A percentile compares a stretch with the other conserved stretches of the same genome.
phyloP scores from a whole-genome alignment of 1,140 invertebrate genomes.

The Diachasmimorpha longicaudata region DNA sequence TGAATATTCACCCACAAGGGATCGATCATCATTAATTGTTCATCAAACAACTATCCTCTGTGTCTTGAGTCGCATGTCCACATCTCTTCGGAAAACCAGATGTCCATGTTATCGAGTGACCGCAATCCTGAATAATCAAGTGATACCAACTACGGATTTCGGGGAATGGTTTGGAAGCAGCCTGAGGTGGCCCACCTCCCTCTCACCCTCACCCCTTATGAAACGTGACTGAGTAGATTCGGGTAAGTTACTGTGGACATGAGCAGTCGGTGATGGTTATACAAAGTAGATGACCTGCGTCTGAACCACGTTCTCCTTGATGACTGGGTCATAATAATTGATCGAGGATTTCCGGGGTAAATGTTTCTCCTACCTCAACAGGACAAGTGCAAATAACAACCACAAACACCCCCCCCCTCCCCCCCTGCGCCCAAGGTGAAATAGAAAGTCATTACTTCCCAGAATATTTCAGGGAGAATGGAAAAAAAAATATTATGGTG shows the following conservation, averaged over 20 bases:
- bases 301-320: not conserved
- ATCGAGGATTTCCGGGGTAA: not conserved
- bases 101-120: not conserved
- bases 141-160: conserved; percentile 14
- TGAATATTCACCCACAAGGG: not conserved
- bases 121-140: conserved; percentile 20
- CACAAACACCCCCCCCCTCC: too few relatives aligned
- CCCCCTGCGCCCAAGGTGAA: too few relatives aligned
- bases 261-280: not conserved
- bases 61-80: too few relatives aligned
- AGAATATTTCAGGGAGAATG: not conserved
- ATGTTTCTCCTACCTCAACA: not conserved
- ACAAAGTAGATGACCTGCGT: not conserved
- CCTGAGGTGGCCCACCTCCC: not conserved
- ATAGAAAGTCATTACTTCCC: too few relatives aligned
- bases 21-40: not conserved
- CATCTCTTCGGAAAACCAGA: not conserved
- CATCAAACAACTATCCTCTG: not conserved
- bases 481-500: not conserved
- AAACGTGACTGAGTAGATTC: not conserved
- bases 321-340: not conserved
- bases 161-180: not conserved
- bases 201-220: too few relatives aligned
- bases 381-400: not conserved
- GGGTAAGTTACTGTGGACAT: not conserved